Conservation (phyloP, 2,113 vertebrate species). For the Tachysurus fulvidraco region DNA sequence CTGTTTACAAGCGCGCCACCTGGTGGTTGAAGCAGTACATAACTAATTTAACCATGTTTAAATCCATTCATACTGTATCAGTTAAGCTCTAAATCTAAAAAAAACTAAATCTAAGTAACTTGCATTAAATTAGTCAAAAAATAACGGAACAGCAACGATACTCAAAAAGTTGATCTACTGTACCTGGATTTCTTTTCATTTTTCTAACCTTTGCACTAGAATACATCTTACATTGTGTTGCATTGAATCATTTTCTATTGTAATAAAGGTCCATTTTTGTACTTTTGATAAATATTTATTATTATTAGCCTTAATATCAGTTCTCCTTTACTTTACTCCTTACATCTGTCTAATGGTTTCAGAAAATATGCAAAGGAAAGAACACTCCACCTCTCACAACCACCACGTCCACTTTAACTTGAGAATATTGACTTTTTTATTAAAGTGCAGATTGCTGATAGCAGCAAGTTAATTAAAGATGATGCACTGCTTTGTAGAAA, state of each 20-base stretch:
- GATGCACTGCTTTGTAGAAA: conserved; percentile 46
- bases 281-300: not conserved
- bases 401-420: conserved; percentile 13
- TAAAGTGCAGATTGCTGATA: conserved; percentile 51
- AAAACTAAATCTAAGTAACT: conserved; percentile 42
- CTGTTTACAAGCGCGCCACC: conserved; percentile 50
- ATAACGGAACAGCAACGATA: not conserved
- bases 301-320: not conserved
- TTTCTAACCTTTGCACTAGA: not conserved
- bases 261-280: not conserved
- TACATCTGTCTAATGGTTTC: not conserved
- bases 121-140: conserved; percentile 38
- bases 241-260: conserved; percentile 18
- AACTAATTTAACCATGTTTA: conserved; percentile 26
- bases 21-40: conserved; percentile 30
- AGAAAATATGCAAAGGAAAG: not conserved
- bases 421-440: conserved; percentile 48
- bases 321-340: not conserved
- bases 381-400: not conserved
- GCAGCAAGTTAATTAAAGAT: conserved; percentile 56
- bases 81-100: conserved; percentile 47
- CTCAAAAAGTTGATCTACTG: conserved; percentile 9
- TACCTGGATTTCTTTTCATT: not conserved
- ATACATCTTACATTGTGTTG: not conserved
- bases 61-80: conserved; percentile 33